A percentile compares a stretch with the other conserved stretches of the same genome.
phyloP scores from a whole-genome alignment of 2,888 invertebrate species.

The Pemphredon lugubris region DNA sequence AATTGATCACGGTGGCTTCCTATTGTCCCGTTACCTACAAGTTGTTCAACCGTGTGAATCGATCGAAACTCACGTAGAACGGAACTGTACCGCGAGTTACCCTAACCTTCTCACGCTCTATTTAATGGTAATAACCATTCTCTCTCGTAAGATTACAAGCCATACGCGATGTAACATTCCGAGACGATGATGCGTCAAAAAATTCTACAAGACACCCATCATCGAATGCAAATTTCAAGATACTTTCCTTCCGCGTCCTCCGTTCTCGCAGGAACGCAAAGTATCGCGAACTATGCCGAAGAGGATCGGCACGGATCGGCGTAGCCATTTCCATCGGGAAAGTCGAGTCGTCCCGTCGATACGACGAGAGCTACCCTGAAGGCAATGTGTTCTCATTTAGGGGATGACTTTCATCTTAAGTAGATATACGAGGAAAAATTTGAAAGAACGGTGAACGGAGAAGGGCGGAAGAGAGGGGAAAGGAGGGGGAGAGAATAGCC shows the following conservation, averaged over 20 bases:
- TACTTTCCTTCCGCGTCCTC: too few species aligned
- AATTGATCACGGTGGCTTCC: background rate
- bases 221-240: too few species aligned
- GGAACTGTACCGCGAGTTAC: constrained; percentile 14
- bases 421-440: constrained; percentile 3
- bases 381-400: constrained; percentile 25
- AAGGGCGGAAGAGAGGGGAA: constrained; percentile 8
- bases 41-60: background rate
- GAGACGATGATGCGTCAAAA: too few species aligned
- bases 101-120: constrained; percentile 8
- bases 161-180: background rate
- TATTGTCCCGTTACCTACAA: background rate
- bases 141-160: background rate
- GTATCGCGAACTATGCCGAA: too few species aligned
- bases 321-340: constrained; percentile 17
- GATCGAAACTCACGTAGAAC: constrained; percentile 8
- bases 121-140: constrained; percentile 20
- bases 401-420: constrained; percentile 33
- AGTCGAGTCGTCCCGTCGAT: constrained; percentile 17
- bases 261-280: too few species aligned
- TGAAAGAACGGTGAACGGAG: background rate
- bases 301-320: background rate
- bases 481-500: constrained; percentile 41
- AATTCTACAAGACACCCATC: too few species aligned
- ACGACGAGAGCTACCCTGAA: constrained; percentile 7